Evolutionary conservation across 2,113 vertebrate species (phyloP).

Genomic region (Pelecanoides urinatrix): DNA sequence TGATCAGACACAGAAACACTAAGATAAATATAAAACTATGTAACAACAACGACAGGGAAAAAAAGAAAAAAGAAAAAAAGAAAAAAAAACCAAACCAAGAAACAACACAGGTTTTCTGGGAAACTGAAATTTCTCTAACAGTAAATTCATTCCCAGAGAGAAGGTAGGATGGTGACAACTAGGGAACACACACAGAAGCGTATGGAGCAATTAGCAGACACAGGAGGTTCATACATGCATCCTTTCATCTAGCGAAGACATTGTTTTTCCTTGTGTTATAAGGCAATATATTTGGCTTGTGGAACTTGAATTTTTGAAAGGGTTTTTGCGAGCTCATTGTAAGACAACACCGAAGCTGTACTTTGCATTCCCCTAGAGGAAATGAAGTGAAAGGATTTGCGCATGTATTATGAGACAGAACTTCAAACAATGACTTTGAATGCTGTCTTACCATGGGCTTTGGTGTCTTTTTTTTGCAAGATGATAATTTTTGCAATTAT

Average conservation of each 20-base stretch:
- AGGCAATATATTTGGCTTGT: not conserved
- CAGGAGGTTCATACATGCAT: not conserved
- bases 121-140: not conserved
- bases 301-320: not conserved
- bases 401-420: not conserved
- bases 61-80: too few species aligned
- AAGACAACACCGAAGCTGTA: not conserved
- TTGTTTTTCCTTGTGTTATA: not conserved
- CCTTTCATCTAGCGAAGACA: not conserved
- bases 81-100: not conserved
- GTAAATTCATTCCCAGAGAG: not conserved
- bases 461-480: not conserved
- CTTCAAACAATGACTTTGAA: not conserved
- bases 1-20: not conserved
- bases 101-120: not conserved
- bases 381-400: not conserved
- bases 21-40: not conserved
- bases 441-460: not conserved
- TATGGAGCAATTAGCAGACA: not conserved
- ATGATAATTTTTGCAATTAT: not conserved
- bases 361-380: not conserved
- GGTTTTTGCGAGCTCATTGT: not conserved
- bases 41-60: not conserved
- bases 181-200: not conserved
- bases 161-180: not conserved